These are phyloP conservation scores for Steinernema feltiae DNA, from an alignment of 1,140 invertebrate genomes.

Conservation along the genomic window DNA sequence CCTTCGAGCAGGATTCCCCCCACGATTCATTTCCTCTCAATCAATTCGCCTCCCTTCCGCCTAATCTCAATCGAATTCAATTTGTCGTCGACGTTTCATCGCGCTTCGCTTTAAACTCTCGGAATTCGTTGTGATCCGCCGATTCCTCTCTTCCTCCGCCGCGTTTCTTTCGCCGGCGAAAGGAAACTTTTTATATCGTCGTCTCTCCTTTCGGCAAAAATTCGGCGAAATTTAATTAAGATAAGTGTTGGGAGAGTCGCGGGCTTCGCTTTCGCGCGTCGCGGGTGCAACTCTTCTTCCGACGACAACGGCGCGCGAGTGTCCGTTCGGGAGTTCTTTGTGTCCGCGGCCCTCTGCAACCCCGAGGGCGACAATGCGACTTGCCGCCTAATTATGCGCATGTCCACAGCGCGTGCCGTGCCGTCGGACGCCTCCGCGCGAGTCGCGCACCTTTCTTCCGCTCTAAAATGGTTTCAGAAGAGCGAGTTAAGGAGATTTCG, in stretches of 20 bases:
- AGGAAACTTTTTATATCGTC: neutral
- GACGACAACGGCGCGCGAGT: neutral
- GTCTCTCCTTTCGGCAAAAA: too few species aligned
- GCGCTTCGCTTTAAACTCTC: neutral
- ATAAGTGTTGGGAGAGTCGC: neutral
- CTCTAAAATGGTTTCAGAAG: neutral
- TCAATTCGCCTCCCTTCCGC: conserved; percentile 11
- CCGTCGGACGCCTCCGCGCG: neutral
- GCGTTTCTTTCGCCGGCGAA: neutral
- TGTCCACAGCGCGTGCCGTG: neutral
- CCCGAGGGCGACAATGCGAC: neutral
- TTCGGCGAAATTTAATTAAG: neutral
- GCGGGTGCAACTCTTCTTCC: neutral
- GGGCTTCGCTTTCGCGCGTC: neutral
- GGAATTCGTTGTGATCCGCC: neutral
- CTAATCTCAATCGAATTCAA: conserved; percentile 10
- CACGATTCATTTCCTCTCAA: neutral
- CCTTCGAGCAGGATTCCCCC: neutral
- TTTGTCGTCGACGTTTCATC: neutral
- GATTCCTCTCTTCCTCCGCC: neutral
- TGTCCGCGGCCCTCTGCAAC: neutral
- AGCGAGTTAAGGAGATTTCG: neutral
- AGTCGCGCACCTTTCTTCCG: too few species aligned
- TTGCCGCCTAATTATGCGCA: conserved; percentile 7
- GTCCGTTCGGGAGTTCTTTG: neutral